Conservation (phyloP, 2,113 vertebrate species). For the Dasypus novemcinctus region DNA sequence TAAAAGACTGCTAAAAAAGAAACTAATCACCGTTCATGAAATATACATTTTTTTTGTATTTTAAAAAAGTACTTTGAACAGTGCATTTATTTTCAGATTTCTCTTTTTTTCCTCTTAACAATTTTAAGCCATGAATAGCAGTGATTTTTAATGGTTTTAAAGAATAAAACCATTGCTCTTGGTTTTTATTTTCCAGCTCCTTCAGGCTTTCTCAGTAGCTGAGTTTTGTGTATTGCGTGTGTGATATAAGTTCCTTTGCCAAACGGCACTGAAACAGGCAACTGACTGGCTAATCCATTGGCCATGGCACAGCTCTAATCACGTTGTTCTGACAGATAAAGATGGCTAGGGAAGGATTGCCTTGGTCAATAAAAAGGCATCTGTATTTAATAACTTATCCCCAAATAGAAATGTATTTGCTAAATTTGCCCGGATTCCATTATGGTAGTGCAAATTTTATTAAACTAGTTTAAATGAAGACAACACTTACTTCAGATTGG, state of each 20-base stretch:
- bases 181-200: neutral
- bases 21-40: neutral
- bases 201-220: neutral
- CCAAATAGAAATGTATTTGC: neutral
- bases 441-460: neutral
- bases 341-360: neutral
- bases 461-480: constrained; percentile 25
- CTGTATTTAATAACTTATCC: neutral
- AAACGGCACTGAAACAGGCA: neutral
- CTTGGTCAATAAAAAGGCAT: neutral
- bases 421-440: neutral
- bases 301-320: neutral
- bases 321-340: constrained; percentile 4
- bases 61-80: constrained; percentile 32
- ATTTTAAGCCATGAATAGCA: constrained; percentile 6
- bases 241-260: neutral
- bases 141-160: neutral
- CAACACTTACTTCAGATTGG: constrained; percentile 50
- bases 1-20: constrained; percentile 24
- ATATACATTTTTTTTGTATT: constrained; percentile 20
- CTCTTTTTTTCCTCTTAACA: constrained; percentile 2
- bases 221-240: neutral
- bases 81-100: neutral
- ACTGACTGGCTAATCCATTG: neutral
- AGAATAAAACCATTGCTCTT: neutral